A percentile compares a stretch with the other conserved stretches of the same genome.
Conservation (phyloP, 2,113 vertebrate genomes). For the Lucifuga dentata region DNA sequence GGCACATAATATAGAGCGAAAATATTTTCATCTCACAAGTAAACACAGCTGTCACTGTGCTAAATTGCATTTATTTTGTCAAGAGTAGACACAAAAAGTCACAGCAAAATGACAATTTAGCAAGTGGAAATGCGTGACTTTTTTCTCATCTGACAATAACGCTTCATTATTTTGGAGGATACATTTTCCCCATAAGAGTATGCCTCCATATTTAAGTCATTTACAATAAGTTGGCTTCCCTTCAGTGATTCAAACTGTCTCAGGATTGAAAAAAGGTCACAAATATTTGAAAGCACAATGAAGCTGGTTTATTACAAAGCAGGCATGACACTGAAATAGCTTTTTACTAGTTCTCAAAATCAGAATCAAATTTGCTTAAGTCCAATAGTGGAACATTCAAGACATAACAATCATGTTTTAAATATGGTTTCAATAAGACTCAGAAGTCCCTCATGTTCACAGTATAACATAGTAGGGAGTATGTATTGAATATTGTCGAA, state of each 20-base stretch:
- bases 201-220: slow-evolving; percentile 41
- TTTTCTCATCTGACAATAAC: slow-evolving; percentile 21
- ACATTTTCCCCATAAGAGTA: background rate
- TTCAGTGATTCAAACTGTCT: slow-evolving; percentile 19
- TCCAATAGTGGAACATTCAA: too few relatives aligned
- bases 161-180: background rate
- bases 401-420: too few relatives aligned
- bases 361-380: too few relatives aligned
- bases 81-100: background rate
- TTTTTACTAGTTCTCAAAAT: too few relatives aligned
- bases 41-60: background rate
- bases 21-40: slow-evolving; percentile 7
- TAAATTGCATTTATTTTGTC: background rate
- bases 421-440: too few relatives aligned
- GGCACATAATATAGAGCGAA: background rate
- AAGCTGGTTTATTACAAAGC: background rate
- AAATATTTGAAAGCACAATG: background rate
- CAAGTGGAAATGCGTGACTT: slow-evolving; percentile 27
- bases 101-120: slow-evolving; percentile 40
- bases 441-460: too few relatives aligned
- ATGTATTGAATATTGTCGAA: too few relatives aligned
- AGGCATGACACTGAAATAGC: too few relatives aligned
- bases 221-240: slow-evolving; percentile 43
- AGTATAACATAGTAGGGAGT: too few relatives aligned
- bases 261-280: slow-evolving; percentile 41